These are phyloP conservation scores for Hoplostethus atlanticus DNA, from an alignment of 2,797 vertebrate genomes.

Conservation along the genomic window DNA sequence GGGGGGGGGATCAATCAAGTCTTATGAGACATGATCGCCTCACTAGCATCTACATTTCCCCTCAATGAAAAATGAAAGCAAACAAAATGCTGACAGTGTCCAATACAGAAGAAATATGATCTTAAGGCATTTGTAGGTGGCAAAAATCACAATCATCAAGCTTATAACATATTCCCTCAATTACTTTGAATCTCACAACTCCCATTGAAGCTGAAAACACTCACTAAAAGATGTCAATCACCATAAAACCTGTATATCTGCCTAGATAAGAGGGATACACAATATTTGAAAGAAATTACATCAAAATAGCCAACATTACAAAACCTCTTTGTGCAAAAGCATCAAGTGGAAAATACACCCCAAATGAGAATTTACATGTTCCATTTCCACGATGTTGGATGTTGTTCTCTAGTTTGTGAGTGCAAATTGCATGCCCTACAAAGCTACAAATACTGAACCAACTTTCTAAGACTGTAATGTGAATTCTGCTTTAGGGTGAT, in stretches of 20 bases:
- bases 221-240: neutral
- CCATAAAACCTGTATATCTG: slow-evolving; percentile 8
- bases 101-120: slow-evolving; percentile 41
- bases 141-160: neutral
- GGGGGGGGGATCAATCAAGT: neutral
- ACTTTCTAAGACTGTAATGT: too few relatives aligned
- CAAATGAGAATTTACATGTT: too few relatives aligned
- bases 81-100: slow-evolving; percentile 32
- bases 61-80: slow-evolving; percentile 2
- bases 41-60: neutral
- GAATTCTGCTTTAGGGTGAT: neutral
- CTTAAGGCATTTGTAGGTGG: slow-evolving; percentile 11
- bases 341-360: too few relatives aligned
- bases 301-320: neutral
- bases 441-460: too few relatives aligned
- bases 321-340: slow-evolving; percentile 47
- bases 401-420: too few relatives aligned
- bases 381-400: too few relatives aligned
- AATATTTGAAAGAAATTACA: too few relatives aligned
- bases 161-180: slow-evolving; percentile 2
- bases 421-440: too few relatives aligned
- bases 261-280: too few relatives aligned
- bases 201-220: neutral
- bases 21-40: neutral
- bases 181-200: neutral